A percentile compares a stretch with the other conserved stretches of the same genome.
Conservation (phyloP, 2,113 vertebrate genomes). For the Salvelinus alpinus region DNA sequence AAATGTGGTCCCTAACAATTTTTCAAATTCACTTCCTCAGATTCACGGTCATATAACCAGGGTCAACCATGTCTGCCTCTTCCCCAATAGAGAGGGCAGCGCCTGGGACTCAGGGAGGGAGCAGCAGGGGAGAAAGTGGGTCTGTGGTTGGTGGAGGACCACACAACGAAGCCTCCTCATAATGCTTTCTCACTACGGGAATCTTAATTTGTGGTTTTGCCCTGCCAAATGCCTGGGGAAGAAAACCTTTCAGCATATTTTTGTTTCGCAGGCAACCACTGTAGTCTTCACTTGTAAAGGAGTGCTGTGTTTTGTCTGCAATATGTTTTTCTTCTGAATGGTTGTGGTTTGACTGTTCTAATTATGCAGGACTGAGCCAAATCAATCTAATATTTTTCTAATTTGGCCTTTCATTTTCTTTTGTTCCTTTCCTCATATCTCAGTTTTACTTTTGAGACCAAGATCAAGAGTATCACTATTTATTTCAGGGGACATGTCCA, state of each 20-base stretch:
- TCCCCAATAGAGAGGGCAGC: slow-evolving; percentile 65
- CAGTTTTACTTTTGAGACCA: neutral
- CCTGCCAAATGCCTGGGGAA: slow-evolving; percentile 48
- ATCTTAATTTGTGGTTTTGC: slow-evolving; percentile 65
- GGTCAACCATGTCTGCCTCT: slow-evolving; percentile 59
- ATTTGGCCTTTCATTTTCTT: neutral
- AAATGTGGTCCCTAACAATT: no score
- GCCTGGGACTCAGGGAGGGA: slow-evolving; percentile 49
- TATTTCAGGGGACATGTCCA: neutral
- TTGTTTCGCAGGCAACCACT: slow-evolving; percentile 28
- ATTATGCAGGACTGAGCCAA: slow-evolving; percentile 12
- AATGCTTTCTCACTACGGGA: slow-evolving; percentile 52
- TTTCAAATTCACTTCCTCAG: no score
- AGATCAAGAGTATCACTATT: neutral
- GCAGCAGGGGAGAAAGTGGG: slow-evolving; percentile 46
- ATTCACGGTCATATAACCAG: slow-evolving; percentile 35
- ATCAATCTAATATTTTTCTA: neutral
- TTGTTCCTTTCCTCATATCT: neutral
- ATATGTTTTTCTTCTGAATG: slow-evolving; percentile 29
- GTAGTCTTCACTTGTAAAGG: slow-evolving; percentile 41
- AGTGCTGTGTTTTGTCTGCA: slow-evolving; percentile 44
- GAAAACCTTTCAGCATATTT: slow-evolving; percentile 55
- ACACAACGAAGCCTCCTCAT: slow-evolving; percentile 63
- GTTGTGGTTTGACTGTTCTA: slow-evolving; percentile 22
- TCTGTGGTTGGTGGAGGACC: slow-evolving; percentile 58